Evolutionary conservation across 2,113 vertebrate genomes (phyloP).

Genomic region (Sturnus vulgaris): DNA sequence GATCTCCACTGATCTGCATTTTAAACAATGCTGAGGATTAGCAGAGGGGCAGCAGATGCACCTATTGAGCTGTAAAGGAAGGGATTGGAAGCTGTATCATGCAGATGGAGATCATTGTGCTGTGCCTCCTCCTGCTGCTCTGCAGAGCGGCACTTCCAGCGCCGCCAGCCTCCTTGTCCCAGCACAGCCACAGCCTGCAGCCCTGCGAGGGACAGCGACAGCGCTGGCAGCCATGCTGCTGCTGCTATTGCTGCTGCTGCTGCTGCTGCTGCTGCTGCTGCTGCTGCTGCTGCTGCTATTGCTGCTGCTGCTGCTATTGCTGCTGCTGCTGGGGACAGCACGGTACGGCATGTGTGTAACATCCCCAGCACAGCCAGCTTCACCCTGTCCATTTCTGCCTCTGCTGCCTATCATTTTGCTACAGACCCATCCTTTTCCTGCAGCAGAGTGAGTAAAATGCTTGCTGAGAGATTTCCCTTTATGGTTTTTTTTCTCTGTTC

Average conservation of each 20-base stretch:
- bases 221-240: not conserved
- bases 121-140: not conserved
- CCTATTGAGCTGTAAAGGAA: conserved; percentile 49
- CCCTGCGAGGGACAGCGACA: accelerated
- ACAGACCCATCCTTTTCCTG: not conserved
- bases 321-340: not conserved
- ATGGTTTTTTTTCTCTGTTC: not conserved
- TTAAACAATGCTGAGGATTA: conserved; percentile 55
- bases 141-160: not conserved
- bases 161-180: not conserved
- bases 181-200: not conserved
- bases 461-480: not conserved
- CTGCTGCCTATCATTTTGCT: not conserved
- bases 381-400: not conserved
- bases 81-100: not conserved
- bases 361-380: not conserved
- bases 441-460: not conserved
- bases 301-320: not conserved
- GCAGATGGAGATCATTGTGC: conserved; percentile 55
- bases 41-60: conserved; percentile 52
- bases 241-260: not conserved
- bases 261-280: no score
- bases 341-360: accelerated
- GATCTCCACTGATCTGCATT: conserved; percentile 53
- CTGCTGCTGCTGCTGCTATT: no score